phyloP scores from a whole-genome alignment of 2,888 invertebrate species.

The Cosmia pyralina region DNA sequence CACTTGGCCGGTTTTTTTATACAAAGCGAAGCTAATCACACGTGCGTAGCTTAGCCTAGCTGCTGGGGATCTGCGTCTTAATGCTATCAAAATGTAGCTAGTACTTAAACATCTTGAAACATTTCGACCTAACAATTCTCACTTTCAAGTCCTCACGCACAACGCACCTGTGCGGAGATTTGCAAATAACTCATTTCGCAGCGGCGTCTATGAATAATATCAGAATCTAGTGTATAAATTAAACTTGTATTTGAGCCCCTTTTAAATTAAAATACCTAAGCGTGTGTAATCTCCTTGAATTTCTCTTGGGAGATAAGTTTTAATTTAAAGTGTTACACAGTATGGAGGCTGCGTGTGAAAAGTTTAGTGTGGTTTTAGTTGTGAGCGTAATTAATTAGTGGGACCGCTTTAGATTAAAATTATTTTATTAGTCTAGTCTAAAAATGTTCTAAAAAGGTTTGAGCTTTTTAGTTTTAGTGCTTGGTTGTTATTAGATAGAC shows the following conservation, averaged over 20 bases:
- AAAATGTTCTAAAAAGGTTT: neutral
- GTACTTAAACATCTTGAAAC: no score
- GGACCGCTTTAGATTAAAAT: constrained; percentile 17
- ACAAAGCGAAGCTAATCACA: neutral
- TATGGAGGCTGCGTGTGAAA: neutral
- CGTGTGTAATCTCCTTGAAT: constrained; percentile 46
- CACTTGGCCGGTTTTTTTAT: no score
- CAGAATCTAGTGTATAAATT: constrained; percentile 47
- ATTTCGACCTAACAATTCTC: neutral
- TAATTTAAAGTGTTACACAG: constrained; percentile 5
- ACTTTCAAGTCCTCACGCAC: neutral
- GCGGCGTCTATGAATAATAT: constrained; percentile 48
- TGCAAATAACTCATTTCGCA: constrained; percentile 54
- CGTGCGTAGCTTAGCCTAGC: neutral
- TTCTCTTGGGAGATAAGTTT: constrained; percentile 47
- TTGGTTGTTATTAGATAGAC: no score
- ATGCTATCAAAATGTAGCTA: neutral
- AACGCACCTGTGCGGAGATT: constrained; percentile 22
- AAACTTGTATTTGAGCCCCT: constrained; percentile 37
- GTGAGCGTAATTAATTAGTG: constrained; percentile 20
- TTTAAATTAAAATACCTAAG: constrained; percentile 51
- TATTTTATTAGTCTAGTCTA: neutral
- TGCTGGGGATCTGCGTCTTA: neutral
- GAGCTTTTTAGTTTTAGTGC: neutral
- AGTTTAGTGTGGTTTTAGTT: constrained; percentile 35